Evolutionary conservation across 1,140 invertebrate genomes (phyloP).

Genomic region (Charaxes varanes): DNA sequence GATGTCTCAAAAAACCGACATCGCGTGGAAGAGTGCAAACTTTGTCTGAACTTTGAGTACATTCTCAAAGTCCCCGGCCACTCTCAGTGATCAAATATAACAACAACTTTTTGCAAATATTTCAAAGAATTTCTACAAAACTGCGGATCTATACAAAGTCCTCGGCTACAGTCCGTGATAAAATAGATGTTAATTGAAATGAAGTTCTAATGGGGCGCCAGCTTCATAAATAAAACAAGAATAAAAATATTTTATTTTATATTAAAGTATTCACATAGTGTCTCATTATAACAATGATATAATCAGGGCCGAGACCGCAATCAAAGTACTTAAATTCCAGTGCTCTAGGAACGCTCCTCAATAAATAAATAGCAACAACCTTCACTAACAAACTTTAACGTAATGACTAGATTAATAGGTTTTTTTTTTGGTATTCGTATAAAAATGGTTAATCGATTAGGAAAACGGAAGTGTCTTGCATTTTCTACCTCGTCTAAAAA

Average conservation of each 20-base stretch:
- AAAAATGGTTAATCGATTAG: conserved; percentile 62
- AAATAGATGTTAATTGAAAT: too few relatives aligned
- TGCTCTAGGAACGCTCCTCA: conserved; percentile 49
- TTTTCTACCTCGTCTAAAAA: conserved; percentile 51
- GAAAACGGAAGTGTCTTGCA: conserved; percentile 58
- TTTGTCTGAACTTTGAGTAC: too few relatives aligned
- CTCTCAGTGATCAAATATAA: too few relatives aligned
- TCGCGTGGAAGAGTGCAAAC: too few relatives aligned
- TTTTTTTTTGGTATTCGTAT: conserved; percentile 46
- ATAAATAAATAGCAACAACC: conserved; percentile 36
- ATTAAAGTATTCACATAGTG: conserved; percentile 52
- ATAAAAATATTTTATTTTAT: conserved; percentile 26
- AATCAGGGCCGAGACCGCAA: conserved; percentile 43
- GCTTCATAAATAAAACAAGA: conserved; percentile 18
- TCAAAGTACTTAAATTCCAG: conserved; percentile 46
- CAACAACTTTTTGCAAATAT: too few relatives aligned
- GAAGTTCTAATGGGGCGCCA: too few relatives aligned
- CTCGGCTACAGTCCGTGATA: too few relatives aligned
- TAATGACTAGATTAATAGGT: conserved; percentile 65
- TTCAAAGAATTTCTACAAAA: too few relatives aligned
- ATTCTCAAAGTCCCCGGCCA: too few relatives aligned
- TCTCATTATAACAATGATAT: conserved; percentile 55
- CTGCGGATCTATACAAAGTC: too few relatives aligned
- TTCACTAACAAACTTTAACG: conserved; percentile 61
- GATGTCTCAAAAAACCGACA: too few relatives aligned